Evolutionary conservation across 2,888 invertebrate species (phyloP).

Genomic region (Stenodera caucasica): DNA sequence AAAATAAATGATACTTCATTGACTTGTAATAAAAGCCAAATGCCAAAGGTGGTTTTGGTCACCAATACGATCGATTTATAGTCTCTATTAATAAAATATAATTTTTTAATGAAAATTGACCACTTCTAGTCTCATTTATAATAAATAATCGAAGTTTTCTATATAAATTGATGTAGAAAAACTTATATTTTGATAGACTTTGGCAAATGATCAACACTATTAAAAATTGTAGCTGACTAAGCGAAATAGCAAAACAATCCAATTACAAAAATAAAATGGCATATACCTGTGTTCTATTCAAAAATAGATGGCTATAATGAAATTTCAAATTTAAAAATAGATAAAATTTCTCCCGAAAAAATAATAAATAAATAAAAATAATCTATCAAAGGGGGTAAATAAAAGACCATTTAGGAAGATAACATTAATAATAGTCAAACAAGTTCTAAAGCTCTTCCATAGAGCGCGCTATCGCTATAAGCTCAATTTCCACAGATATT

Average conservation of each 20-base stretch:
- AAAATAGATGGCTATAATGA: neutral
- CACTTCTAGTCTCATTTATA: too few relatives aligned
- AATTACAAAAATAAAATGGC: slow-evolving; percentile 24
- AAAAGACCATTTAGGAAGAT: neutral
- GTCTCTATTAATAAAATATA: neutral
- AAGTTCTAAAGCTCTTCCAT: neutral
- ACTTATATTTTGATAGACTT: slow-evolving; percentile 6
- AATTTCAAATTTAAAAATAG: slow-evolving; percentile 20
- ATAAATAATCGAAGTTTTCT: neutral
- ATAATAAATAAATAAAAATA: too few relatives aligned
- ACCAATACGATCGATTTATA: neutral
- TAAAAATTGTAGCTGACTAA: slow-evolving; percentile 18
- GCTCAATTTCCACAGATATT: neutral
- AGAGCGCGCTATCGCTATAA: slow-evolving; percentile 10
- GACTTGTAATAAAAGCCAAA: neutral
- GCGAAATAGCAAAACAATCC: slow-evolving; percentile 22
- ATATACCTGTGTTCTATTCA: slow-evolving; percentile 15
- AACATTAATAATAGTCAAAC: neutral
- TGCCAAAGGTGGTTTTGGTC: neutral
- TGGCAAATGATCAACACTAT: slow-evolving; percentile 8
- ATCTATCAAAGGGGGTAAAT: too few relatives aligned
- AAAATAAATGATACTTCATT: neutral
- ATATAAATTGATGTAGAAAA: neutral
- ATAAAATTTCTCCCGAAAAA: neutral
- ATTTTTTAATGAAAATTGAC: neutral